Evolutionary conservation across 2,888 invertebrate genomes (phyloP).

Genomic region (Nephrotoma guestfalica): DNA sequence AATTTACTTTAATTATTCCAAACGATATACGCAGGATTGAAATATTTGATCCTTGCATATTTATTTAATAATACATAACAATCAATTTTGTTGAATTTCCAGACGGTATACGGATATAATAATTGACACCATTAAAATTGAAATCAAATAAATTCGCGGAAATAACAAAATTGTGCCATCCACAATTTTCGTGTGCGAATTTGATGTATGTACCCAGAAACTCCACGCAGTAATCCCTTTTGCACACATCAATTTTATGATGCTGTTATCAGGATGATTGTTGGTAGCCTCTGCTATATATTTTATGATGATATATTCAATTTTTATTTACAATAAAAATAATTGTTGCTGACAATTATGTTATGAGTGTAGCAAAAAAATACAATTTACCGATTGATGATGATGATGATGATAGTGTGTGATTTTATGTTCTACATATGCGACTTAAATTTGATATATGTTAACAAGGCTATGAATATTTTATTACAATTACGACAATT

Average conservation of each 20-base stretch:
- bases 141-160: neutral
- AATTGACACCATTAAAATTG: neutral
- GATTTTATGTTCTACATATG: neutral
- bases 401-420: neutral
- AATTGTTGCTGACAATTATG: neutral
- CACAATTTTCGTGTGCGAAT: neutral
- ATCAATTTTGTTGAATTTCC: neutral
- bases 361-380: neutral
- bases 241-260: neutral
- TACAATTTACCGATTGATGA: neutral
- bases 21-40: neutral
- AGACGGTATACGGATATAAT: neutral
- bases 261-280: neutral
- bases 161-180: neutral
- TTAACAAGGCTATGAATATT: neutral
- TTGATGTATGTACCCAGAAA: neutral
- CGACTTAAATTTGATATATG: neutral
- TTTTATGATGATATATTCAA: neutral
- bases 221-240: neutral
- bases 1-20: neutral
- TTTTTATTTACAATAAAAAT: neutral
- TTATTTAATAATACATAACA: neutral
- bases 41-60: neutral
- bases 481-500: neutral
- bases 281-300: neutral